These are phyloP conservation scores for Salvelinus namaycush DNA, from an alignment of 2,113 vertebrate genomes.

Conservation along the genomic window DNA sequence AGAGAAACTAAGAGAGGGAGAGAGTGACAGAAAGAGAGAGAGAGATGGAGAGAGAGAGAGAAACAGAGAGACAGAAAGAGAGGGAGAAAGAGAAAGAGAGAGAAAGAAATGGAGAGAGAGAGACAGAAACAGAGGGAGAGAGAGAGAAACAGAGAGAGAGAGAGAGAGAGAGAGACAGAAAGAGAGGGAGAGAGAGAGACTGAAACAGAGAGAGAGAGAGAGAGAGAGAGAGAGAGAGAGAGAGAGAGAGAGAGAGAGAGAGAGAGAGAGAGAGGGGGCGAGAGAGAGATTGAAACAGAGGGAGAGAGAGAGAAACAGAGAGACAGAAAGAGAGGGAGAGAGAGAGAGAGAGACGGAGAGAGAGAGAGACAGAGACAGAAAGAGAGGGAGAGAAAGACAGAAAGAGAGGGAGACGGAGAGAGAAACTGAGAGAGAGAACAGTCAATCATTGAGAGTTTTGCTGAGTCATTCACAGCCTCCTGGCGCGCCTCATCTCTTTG, in stretches of 20 bases:
- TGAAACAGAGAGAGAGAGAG: not conserved
- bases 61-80: not conserved
- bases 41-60: not conserved
- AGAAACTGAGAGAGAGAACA: slow-evolving; percentile 5
- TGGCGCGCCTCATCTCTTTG: no score
- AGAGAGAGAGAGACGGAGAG: not conserved
- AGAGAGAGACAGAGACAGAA: slow-evolving; percentile 3
- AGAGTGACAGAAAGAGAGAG: not conserved
- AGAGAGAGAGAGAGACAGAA: no score
- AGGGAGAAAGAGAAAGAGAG: not conserved
- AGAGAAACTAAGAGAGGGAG: not conserved
- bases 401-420: not conserved
- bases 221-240: not conserved
- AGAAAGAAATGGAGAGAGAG: not conserved
- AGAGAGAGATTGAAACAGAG: not conserved
- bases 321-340: not conserved
- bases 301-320: no score
- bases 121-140: not conserved
- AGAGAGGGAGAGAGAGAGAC: not conserved
- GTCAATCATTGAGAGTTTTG: no score
- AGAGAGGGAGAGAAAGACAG: not conserved
- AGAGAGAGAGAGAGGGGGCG: no score
- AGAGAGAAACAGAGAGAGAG: no score
- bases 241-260: not conserved
- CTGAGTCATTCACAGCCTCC: no score